A percentile compares a stretch with the other conserved stretches of the same genome.
These are phyloP conservation scores for Hylyphantes graminicola DNA, from an alignment of 1,140 invertebrate genomes.

Conservation along the genomic window DNA sequence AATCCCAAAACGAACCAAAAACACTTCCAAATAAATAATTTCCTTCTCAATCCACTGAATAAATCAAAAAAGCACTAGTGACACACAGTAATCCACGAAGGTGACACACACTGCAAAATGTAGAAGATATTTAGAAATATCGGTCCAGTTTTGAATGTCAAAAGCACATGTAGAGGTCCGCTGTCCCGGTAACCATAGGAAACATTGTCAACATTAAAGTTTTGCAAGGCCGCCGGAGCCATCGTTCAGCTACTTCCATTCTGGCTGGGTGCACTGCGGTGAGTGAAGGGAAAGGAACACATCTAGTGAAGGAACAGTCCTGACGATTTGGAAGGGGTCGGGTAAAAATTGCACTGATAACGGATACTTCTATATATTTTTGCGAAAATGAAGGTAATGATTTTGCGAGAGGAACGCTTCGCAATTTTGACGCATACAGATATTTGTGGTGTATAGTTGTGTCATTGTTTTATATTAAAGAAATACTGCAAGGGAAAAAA, in stretches of 20 bases:
- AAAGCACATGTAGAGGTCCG: conserved; percentile 44
- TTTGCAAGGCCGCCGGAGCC: conserved; percentile 34
- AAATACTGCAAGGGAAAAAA: no score
- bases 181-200: conserved; percentile 45
- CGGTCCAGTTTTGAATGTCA: conserved; percentile 32
- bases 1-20: no score
- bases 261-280: conserved; percentile 38
- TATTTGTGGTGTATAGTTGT: no score
- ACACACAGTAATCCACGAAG: conserved; percentile 1
- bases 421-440: no score
- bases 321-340: conserved; percentile 17
- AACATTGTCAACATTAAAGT: conserved; percentile 58
- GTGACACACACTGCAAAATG: conserved; percentile 18
- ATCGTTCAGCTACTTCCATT: conserved; percentile 31
- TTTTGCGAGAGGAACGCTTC: no score
- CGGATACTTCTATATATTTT: background rate
- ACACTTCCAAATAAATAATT: no score
- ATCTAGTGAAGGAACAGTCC: background rate
- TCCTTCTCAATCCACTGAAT: no score
- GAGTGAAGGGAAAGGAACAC: conserved; percentile 53
- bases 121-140: background rate
- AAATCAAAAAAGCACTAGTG: background rate
- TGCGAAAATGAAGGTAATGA: background rate
- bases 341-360: background rate
- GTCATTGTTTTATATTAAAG: no score